Conservation (phyloP, 1,140 invertebrate species). For the Plectrocnemia conspersa region DNA sequence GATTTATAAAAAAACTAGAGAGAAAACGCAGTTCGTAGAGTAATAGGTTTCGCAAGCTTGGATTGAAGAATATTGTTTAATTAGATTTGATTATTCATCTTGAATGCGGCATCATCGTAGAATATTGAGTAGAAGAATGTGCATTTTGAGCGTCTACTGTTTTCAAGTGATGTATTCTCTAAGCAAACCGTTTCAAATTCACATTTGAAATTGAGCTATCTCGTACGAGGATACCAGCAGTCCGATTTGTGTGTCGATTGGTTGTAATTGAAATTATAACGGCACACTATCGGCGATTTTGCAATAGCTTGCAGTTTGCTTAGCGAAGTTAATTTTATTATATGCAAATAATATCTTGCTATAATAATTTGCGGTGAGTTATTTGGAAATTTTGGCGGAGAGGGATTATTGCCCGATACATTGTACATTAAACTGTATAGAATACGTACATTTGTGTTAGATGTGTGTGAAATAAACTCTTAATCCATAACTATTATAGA, state of each 20-base stretch:
- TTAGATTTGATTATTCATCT: slow-evolving; percentile 30
- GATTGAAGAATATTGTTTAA: slow-evolving; percentile 31
- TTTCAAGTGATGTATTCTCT: slow-evolving; percentile 33
- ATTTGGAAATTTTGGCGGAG: slow-evolving; percentile 36
- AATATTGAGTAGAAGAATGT: slow-evolving; percentile 34
- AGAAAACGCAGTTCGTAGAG: slow-evolving; percentile 19
- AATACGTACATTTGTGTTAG: slow-evolving; percentile 12
- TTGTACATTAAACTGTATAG: slow-evolving; percentile 28
- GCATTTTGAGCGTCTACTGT: slow-evolving; percentile 24
- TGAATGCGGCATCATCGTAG: slow-evolving; percentile 29
- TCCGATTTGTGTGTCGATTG: slow-evolving; percentile 4
- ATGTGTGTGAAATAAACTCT: too few species aligned
- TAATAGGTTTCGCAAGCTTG: slow-evolving; percentile 35
- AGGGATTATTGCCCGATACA: slow-evolving; percentile 34
- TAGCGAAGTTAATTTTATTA: slow-evolving; percentile 35
- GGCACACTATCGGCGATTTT: neutral
- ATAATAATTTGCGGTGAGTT: slow-evolving; percentile 36
- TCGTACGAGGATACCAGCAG: too few species aligned
- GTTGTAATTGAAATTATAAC: slow-evolving; percentile 2
- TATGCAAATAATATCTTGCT: slow-evolving; percentile 33
- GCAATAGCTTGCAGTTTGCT: slow-evolving; percentile 32
- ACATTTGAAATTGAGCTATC: slow-evolving; percentile 17
- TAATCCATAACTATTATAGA: too few species aligned
- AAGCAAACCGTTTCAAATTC: slow-evolving; percentile 32
- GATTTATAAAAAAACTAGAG: slow-evolving; percentile 1